Base-by-base conservation (phyloP, 2,888 invertebrate species). In the Tetanocera ferruginea region DNA sequence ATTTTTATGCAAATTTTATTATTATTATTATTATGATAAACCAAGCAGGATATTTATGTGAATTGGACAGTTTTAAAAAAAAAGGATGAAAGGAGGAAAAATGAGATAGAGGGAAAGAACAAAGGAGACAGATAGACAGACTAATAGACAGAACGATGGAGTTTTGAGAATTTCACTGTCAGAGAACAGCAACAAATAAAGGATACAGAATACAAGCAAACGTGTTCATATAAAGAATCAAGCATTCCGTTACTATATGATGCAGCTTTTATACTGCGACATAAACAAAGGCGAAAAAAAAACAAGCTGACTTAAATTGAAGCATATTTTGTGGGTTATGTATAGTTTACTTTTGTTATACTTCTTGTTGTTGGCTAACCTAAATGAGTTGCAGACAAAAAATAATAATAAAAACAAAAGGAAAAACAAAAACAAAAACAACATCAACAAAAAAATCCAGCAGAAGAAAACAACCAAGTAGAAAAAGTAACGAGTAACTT, bases 1-100 rank as follows among this genome's bases (percentile, higher is more conserved):
- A 85, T 84, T 86, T 86, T 86, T 86, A 86, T 86, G 86, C 83
- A 86, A 86, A 86, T 86, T 86, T 85, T 84, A 86, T 86, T 84
- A 84, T 85, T 84, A 85, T 83, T 81, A 85, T 83, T 81, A 84
- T 84, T 81, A 67, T 66, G 73, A 79, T 67, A 71, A 79, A 49
- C 73, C 31, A 71, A 78, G 76, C 55, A 60, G 25, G 71, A 67
- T 78, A 78, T 78, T 75, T 78, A 70, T 78, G 78, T 75, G 71
- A 70, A 71, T 71, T 76, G 55, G 49, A 69, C 69, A 69, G 28
- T 51, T 25, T 23, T 17, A 34, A n/a, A n/a, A 64, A n/a, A 51
- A 55, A 23, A 8, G 64, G 34, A 31, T 11, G n/a, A 6, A 31
- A 31, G 31, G 4, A 28, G 14, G 11, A 25, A 31, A 11, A 60